These are phyloP conservation scores for Hyles vespertilio DNA, from an alignment of 1,140 invertebrate genomes.

Conservation along the genomic window DNA sequence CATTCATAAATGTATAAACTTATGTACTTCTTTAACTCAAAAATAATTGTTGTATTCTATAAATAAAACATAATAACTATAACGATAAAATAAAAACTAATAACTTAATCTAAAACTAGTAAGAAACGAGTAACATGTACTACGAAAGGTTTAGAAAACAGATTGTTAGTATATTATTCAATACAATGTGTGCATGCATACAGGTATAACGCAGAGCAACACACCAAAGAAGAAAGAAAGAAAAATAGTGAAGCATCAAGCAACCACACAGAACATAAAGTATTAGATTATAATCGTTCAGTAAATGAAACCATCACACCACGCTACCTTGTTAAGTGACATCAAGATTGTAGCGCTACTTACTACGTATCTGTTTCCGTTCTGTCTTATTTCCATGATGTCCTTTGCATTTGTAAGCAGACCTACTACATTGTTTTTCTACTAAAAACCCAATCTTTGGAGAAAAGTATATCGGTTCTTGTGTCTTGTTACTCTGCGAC, in stretches of 20 bases:
- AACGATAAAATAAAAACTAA: not conserved
- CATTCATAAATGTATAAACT: too few relatives aligned
- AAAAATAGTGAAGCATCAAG: slow-evolving; percentile 45
- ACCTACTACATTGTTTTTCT: slow-evolving; percentile 42
- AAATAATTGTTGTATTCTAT: too few relatives aligned
- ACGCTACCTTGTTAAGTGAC: slow-evolving; percentile 66
- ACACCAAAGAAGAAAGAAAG: slow-evolving; percentile 51
- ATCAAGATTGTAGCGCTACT: slow-evolving; percentile 59
- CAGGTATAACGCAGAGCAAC: slow-evolving; percentile 50
- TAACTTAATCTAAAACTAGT: slow-evolving; percentile 24
- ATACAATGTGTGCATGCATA: slow-evolving; percentile 39
- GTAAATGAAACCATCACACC: slow-evolving; percentile 65
- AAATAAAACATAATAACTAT: not conserved
- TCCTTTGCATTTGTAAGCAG: slow-evolving; percentile 46
- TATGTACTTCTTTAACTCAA: too few relatives aligned
- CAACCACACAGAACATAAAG: slow-evolving; percentile 34
- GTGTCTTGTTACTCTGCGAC: slow-evolving; percentile 55
- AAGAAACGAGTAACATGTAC: slow-evolving; percentile 1
- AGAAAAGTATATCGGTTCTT: slow-evolving; percentile 46
- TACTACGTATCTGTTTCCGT: slow-evolving; percentile 49
- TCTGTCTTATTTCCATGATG: slow-evolving; percentile 34
- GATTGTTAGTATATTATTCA: slow-evolving; percentile 43
- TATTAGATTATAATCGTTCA: slow-evolving; percentile 20
- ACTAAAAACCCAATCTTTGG: slow-evolving; percentile 68
- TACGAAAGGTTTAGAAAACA: not conserved